These are phyloP conservation scores for Cichladusa arquata DNA, from an alignment of 2,113 vertebrate genomes.

Conservation along the genomic window DNA sequence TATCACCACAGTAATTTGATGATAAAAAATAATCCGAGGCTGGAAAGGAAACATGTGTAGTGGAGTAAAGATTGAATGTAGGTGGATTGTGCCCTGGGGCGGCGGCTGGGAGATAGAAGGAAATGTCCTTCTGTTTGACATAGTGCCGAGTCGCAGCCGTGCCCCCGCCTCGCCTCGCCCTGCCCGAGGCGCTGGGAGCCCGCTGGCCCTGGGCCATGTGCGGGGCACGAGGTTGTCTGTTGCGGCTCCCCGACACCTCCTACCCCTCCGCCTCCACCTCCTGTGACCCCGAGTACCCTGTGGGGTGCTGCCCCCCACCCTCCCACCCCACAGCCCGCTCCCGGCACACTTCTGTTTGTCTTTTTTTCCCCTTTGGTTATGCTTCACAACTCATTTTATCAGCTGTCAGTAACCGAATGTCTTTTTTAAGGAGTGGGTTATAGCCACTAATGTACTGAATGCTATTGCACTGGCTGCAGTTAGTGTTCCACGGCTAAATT, in stretches of 20 bases:
- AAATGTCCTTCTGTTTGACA: constrained; percentile 82
- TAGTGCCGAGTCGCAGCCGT: constrained; percentile 63
- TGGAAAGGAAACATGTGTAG: constrained; percentile 92
- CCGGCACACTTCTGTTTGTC: not conserved
- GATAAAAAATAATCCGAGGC: constrained; percentile 88
- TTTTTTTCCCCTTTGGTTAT: constrained; percentile 28
- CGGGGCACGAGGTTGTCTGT: not conserved
- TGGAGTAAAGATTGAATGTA: constrained; percentile 81
- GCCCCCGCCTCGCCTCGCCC: not conserved
- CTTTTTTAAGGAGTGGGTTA: constrained; percentile 72
- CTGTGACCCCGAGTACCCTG: rapidly evolving
- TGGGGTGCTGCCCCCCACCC: not conserved
- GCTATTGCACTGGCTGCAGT: constrained; percentile 65
- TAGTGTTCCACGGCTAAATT: constrained; percentile 70
- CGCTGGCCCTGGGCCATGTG: not conserved
- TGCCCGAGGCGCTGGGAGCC: not conserved
- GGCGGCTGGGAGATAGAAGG: constrained; percentile 61
- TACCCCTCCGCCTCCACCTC: rapidly evolving
- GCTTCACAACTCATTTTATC: constrained; percentile 70
- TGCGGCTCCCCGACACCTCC: rapidly evolving
- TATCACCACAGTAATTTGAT: constrained; percentile 82
- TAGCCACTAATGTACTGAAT: constrained; percentile 69
- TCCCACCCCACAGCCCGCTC: not conserved
- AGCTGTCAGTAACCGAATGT: constrained; percentile 69
- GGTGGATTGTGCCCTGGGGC: constrained; percentile 86